Conservation (phyloP, 2,888 invertebrate genomes). For the Uropetala carovei region DNA sequence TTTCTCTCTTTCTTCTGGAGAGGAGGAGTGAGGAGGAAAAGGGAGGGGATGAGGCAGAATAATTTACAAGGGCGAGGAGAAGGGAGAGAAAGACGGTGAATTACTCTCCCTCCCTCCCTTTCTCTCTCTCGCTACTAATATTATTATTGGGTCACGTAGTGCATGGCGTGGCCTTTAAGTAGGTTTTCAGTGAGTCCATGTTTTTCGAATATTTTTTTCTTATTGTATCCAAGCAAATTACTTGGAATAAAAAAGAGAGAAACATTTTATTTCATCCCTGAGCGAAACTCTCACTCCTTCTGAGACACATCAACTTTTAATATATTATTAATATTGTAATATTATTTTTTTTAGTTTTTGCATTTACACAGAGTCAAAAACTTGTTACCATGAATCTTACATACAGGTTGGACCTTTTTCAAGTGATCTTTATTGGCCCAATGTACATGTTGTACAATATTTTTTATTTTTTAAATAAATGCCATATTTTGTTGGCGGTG, state of each 20-base stretch:
- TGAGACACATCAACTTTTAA: slow-evolving; percentile 30
- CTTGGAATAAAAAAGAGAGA: neutral
- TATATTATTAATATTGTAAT: slow-evolving; percentile 64
- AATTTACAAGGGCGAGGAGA: neutral
- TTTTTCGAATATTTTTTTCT: neutral
- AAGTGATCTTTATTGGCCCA: slow-evolving; percentile 62
- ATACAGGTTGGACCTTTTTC: slow-evolving; percentile 62
- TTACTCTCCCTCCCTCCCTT: neutral
- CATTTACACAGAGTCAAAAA: slow-evolving; percentile 63
- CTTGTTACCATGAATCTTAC: slow-evolving; percentile 62
- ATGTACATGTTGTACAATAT: slow-evolving; percentile 63
- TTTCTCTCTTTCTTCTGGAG: neutral
- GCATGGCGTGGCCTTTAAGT: neutral
- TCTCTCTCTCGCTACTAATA: neutral
- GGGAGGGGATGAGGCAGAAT: neutral
- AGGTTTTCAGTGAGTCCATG: neutral
- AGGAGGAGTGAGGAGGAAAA: slow-evolving; percentile 3
- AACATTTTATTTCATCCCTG: slow-evolving; percentile 3
- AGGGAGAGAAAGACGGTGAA: neutral
- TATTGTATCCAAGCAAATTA: neutral
- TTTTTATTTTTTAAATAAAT: slow-evolving; percentile 64
- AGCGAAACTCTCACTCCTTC: slow-evolving; percentile 6
- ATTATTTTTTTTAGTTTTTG: slow-evolving; percentile 64
- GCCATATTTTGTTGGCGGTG: slow-evolving; percentile 62
- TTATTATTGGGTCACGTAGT: neutral